These are phyloP conservation scores for Otis tarda DNA, from an alignment of 2,113 vertebrate species.

Conservation along the genomic window DNA sequence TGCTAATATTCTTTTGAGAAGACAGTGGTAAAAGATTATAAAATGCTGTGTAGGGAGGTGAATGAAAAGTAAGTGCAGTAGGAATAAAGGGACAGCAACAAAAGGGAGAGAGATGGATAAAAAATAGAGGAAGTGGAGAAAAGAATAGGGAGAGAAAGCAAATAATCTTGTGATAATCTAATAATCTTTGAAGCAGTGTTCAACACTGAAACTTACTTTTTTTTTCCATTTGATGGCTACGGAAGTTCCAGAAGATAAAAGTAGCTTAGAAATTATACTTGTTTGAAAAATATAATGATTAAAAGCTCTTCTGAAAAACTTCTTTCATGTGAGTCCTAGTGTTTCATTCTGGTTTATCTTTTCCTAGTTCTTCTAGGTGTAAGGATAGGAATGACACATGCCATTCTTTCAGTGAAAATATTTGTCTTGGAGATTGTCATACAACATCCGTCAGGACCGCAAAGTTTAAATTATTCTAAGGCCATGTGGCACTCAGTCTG, in stretches of 20 bases:
- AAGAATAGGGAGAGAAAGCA: background rate
- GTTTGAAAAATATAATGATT: background rate
- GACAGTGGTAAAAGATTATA: background rate
- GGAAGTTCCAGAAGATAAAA: background rate
- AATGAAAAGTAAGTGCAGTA: background rate
- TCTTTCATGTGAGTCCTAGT: background rate
- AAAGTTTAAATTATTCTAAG: background rate
- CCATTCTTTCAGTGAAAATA: background rate
- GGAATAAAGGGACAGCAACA: background rate
- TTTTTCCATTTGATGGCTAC: background rate
- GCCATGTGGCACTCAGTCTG: background rate
- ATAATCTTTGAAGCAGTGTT: background rate
- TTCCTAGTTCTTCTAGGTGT: background rate
- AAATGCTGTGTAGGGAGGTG: background rate
- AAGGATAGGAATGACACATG: background rate
- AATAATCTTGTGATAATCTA: background rate
- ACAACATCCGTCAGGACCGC: background rate
- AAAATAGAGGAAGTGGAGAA: background rate
- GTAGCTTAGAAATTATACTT: background rate
- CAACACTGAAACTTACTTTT: background rate
- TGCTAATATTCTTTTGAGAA: background rate
- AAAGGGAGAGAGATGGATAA: background rate
- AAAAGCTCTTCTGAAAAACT: background rate
- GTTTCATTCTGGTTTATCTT: background rate
- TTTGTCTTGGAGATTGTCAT: background rate